A percentile compares a stretch with the other conserved stretches of the same genome.
These are phyloP conservation scores for Megalops atlanticus DNA, from an alignment of 2,113 vertebrate species.

Conservation along the genomic window DNA sequence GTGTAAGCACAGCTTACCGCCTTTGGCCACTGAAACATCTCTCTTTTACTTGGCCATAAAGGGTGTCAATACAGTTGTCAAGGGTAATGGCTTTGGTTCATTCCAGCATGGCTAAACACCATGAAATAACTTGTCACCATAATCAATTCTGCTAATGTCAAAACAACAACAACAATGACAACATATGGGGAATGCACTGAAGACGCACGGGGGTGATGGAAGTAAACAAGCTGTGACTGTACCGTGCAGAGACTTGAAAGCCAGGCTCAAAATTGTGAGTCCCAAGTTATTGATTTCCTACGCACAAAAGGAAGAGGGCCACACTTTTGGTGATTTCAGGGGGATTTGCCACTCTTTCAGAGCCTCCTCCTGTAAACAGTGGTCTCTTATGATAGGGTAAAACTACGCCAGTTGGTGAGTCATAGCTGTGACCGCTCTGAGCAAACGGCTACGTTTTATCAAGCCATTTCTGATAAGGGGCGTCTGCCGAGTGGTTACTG, in stretches of 20 bases:
- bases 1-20: not conserved
- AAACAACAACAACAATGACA: not conserved
- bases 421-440: too few species aligned
- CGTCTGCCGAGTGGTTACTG: too few species aligned
- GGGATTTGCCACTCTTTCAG: too few species aligned
- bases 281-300: not conserved
- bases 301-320: not conserved
- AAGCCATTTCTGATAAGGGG: too few species aligned
- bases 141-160: not conserved
- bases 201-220: not conserved
- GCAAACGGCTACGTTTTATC: too few species aligned
- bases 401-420: too few species aligned
- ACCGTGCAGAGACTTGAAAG: not conserved
- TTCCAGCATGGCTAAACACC: not conserved
- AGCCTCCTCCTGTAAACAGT: not conserved
- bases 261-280: not conserved
- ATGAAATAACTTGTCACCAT: not conserved
- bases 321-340: not conserved
- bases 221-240: not conserved
- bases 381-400: not conserved
- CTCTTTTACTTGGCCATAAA: not conserved
- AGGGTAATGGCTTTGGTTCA: not conserved
- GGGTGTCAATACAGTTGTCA: not conserved
- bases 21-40: not conserved
- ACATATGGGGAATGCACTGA: not conserved